phyloP scores from a whole-genome alignment of 2,797 vertebrate genomes.

The Octomys mimax region DNA sequence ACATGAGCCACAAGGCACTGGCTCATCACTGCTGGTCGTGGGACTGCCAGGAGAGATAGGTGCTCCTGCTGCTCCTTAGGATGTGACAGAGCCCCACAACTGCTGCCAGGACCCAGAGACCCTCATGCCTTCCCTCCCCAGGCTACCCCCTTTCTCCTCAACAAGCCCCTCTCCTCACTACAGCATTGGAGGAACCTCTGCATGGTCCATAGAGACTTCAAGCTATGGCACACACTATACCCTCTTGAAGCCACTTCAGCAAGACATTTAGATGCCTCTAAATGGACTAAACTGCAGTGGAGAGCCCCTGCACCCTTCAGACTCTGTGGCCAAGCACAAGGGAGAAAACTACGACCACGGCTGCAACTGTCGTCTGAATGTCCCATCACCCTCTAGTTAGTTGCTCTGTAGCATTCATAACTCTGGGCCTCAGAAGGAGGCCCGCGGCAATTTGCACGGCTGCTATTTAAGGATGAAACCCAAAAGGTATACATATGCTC shows the following conservation, averaged over 20 bases:
- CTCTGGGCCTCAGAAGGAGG: background rate
- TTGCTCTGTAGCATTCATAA: background rate
- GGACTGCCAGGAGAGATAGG: slow-evolving; percentile 70
- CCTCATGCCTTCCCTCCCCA: background rate
- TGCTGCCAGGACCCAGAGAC: background rate
- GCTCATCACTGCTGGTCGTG: background rate
- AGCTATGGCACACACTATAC: fast-evolving
- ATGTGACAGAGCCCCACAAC: background rate
- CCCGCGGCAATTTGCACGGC: background rate
- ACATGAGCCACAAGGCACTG: background rate
- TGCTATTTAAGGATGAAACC: slow-evolving; percentile 64
- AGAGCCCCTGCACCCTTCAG: background rate
- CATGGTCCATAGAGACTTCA: background rate
- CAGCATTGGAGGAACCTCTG: background rate
- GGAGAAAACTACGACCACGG: background rate
- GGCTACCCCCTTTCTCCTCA: background rate
- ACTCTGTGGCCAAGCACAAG: background rate
- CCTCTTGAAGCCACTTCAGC: no score
- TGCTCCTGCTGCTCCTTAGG: slow-evolving; percentile 59
- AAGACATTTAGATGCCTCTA: background rate
- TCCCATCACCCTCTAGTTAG: background rate
- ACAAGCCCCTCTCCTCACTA: background rate
- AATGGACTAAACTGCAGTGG: background rate
- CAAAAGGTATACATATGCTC: slow-evolving; percentile 61
- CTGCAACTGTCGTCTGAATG: background rate